Evolutionary conservation across 2,113 vertebrate genomes (phyloP), one percentile per base, ranked within the genome.

Genomic region (Lophotis ruficrista): DNA sequence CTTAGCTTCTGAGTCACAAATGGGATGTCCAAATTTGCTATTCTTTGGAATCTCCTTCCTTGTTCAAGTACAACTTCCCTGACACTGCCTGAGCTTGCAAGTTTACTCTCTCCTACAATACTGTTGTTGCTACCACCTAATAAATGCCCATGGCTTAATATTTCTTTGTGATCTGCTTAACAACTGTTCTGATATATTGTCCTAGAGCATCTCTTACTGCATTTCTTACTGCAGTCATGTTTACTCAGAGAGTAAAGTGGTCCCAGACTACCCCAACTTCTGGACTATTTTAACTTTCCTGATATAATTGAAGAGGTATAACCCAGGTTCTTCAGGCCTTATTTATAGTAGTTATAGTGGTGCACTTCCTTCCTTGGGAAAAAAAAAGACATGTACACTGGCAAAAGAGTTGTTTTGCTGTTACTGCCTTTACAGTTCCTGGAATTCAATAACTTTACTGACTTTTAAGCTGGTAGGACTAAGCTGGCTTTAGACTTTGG

Each of bases 371-470:
- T 90, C 76, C 65, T 66, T 47, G 54, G 72, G 51, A 47, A 89
- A 77, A 43, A 41, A 41, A 43, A 86, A 89, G 76, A 58, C 35
- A 81, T 2, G 17, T 37, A 66, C 30, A 47, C 54, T 68, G n/a
- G 50, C 20, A 50, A 73, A 92, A 70, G 10, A 20, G 33, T 38
- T 91, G 47, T 57, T 95, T 94, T 86, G 80, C 28, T 81, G n/a
- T 77, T 87, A 43, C 51, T 81, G 68, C 27, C 47, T 66, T 60
- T 91, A 69, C 45, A 56, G 69, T 93, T 90, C 76, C 93, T 91
- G 94, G 64, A 94, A 94, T 83, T 91, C 41, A 78, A 7, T 22
- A 47, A 38, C 19, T 83, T 87, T 81, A 22, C 53, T 81, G 41
- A 47, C 20, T 80, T 90, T 33, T 57, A 83, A 10, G 25, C n/a